A percentile compares a stretch with the other conserved stretches of the same genome.
Conservation (phyloP, 2,113 vertebrate species). For the Ammodytes dubius region DNA sequence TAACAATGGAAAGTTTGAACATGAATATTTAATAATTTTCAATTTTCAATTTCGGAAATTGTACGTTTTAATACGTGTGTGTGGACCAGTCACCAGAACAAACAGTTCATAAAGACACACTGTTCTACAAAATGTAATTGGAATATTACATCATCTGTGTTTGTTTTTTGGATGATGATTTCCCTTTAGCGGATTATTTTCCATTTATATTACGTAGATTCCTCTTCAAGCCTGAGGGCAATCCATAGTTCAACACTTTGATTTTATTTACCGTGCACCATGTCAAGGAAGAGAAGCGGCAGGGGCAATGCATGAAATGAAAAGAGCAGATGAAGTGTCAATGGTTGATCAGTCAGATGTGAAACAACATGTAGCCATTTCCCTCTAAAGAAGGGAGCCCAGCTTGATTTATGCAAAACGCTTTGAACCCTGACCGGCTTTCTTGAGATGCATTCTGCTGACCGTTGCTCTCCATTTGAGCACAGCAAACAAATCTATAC, state of each 20-base stretch:
- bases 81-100: neutral
- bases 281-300: conserved; percentile 25
- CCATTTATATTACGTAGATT: conserved; percentile 2
- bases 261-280: conserved; percentile 45
- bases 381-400: conserved; percentile 38
- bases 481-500: conserved; percentile 75
- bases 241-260: conserved; percentile 56
- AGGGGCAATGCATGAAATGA: conserved; percentile 35
- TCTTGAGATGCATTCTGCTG: conserved; percentile 57
- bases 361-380: conserved; percentile 58
- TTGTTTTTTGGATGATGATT: conserved; percentile 10
- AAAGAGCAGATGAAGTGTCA: conserved; percentile 2
- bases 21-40: too few species aligned
- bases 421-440: conserved; percentile 58
- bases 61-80: neutral
- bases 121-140: neutral
- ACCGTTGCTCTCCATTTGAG: conserved; percentile 53
- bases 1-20: too few species aligned
- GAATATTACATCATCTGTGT: neutral
- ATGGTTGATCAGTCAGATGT: conserved; percentile 50
- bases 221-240: conserved; percentile 41
- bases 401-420: conserved; percentile 72
- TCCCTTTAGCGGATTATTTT: conserved; percentile 1
- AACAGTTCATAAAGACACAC: neutral
- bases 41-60: neutral